A percentile compares a stretch with the other conserved stretches of the same genome.
Evolutionary conservation across 2,888 invertebrate species (phyloP).

Genomic region (Melinopterus prodromus): DNA sequence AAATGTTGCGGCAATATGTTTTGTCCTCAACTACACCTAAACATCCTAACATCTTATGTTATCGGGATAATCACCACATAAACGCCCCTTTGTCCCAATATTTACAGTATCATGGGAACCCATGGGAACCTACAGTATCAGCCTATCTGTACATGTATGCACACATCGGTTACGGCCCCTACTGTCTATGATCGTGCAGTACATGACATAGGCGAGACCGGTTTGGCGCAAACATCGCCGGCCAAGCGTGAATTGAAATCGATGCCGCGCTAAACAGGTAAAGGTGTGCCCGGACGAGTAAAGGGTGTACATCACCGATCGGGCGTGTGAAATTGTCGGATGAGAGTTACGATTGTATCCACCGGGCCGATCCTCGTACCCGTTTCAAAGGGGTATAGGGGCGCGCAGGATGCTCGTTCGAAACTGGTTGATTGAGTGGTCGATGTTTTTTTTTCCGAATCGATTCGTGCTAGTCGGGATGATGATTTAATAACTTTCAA

Average conservation of each 20-base stretch:
- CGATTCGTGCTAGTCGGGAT: not conserved
- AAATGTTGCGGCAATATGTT: too few species aligned
- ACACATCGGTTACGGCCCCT: not conserved
- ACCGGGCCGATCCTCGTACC: not conserved
- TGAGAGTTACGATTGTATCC: slow-evolving; percentile 4
- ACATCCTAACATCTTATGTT: too few species aligned
- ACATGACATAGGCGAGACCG: not conserved
- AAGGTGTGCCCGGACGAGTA: not conserved
- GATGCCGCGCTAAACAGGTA: not conserved
- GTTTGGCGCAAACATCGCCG: not conserved
- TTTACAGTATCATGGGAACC: not conserved
- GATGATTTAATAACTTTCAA: not conserved
- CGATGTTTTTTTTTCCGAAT: not conserved
- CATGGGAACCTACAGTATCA: not conserved
- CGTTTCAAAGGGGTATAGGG: not conserved
- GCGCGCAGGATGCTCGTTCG: not conserved
- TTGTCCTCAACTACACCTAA: too few species aligned
- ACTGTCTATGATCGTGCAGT: not conserved
- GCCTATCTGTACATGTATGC: not conserved
- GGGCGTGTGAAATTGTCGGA: not conserved
- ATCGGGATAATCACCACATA: not conserved
- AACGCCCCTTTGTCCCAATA: not conserved
- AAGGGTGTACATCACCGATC: not conserved
- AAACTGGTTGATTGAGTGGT: not conserved
- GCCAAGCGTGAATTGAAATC: not conserved